phyloP scores from a whole-genome alignment of 2,113 vertebrate species.

The Mobula birostris region DNA sequence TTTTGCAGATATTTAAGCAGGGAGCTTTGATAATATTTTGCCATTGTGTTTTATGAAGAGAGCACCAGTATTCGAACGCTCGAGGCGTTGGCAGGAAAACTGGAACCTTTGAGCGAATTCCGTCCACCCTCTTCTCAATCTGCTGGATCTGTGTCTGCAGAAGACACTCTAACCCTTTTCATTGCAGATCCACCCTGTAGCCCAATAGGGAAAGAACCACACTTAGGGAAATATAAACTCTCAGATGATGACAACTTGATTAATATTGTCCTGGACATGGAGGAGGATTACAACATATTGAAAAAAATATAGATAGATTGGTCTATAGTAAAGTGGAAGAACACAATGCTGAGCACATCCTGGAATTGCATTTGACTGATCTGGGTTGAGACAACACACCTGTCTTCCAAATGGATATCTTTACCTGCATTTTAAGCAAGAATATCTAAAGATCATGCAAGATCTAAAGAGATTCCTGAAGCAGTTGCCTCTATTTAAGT shows the following conservation, averaged over 20 bases:
- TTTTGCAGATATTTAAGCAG: slow-evolving; percentile 2
- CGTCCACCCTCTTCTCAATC: slow-evolving; percentile 41
- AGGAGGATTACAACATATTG: slow-evolving; percentile 52
- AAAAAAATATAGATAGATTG: background rate
- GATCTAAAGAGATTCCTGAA: background rate
- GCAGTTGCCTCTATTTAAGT: background rate
- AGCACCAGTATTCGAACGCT: slow-evolving; percentile 46
- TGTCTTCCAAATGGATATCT: background rate
- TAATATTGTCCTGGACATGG: slow-evolving; percentile 53
- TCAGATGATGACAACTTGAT: slow-evolving; percentile 50
- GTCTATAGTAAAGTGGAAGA: no score
- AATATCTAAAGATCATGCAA: background rate
- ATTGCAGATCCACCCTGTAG: slow-evolving; percentile 44
- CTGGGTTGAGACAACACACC: background rate
- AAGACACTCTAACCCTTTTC: slow-evolving; percentile 44
- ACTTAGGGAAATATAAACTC: slow-evolving; percentile 41
- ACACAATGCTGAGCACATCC: background rate
- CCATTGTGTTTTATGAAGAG: slow-evolving; percentile 46
- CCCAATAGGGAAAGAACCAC: background rate
- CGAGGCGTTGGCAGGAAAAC: slow-evolving; percentile 46
- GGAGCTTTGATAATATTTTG: background rate
- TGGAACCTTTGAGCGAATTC: slow-evolving; percentile 46
- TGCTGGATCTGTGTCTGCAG: slow-evolving; percentile 41
- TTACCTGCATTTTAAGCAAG: background rate
- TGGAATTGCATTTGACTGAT: background rate